Conservation (phyloP, 2,113 vertebrate species). For the Pagrus major region DNA sequence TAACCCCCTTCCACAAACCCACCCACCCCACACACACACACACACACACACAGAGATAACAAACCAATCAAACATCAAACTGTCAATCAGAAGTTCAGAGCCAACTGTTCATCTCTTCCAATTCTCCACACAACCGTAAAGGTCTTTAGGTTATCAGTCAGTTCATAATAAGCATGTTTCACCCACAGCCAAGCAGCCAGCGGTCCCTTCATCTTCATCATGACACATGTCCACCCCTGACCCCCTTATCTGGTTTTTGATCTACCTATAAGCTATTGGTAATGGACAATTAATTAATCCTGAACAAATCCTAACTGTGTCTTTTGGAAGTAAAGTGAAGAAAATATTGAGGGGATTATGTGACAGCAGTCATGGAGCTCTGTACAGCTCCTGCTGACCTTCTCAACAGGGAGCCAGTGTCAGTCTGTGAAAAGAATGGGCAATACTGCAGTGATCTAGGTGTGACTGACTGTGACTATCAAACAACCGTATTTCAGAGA, state of each 20-base stretch:
- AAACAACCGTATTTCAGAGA: not conserved
- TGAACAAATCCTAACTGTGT: not conserved
- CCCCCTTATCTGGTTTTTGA: not conserved
- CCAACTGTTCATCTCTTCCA: not conserved
- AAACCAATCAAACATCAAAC: constrained; percentile 4
- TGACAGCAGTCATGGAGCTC: not conserved
- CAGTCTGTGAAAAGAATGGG: not conserved
- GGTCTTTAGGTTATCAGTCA: constrained; percentile 10
- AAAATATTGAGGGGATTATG: not conserved
- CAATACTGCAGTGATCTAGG: not conserved
- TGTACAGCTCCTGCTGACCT: not conserved
- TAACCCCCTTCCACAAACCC: not conserved
- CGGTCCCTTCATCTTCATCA: not conserved
- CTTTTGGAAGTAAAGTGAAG: not conserved
- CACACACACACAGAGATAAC: not conserved
- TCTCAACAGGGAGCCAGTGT: not conserved
- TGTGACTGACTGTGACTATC: not conserved
- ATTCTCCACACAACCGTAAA: not conserved
- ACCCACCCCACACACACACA: too few relatives aligned
- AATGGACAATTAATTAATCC: constrained; percentile 10
- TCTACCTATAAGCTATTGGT: not conserved
- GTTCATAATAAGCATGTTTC: constrained; percentile 4
- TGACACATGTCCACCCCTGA: not conserved
- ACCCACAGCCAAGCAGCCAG: not conserved
- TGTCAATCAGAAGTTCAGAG: not conserved